Percentiles rank a stretch among this genome's conserved stretches.
Conservation (phyloP, 2,888 invertebrate genomes). For the Papilio gigon region DNA sequence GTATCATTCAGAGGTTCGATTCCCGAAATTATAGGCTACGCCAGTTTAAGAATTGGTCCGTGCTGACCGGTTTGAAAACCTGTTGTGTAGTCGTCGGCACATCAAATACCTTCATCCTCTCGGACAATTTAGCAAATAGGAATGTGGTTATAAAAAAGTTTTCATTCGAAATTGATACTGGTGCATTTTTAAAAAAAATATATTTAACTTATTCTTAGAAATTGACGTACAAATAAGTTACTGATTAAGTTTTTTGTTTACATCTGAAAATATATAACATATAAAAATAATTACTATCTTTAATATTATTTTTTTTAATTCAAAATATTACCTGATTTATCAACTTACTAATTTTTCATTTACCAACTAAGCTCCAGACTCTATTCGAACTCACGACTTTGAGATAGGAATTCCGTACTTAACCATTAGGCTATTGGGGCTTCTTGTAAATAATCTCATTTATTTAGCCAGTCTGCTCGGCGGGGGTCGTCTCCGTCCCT, state of each 20-base stretch:
- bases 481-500: neutral
- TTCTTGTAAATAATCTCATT: neutral
- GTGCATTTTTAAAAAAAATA: neutral
- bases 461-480: constrained; percentile 3
- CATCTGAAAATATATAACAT: too few relatives aligned
- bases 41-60: constrained; percentile 10
- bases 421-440: too few relatives aligned
- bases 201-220: too few relatives aligned
- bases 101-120: constrained; percentile 9
- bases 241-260: too few relatives aligned
- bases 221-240: too few relatives aligned
- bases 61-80: constrained; percentile 30
- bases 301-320: too few relatives aligned
- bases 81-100: constrained; percentile 28
- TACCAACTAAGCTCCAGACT: too few relatives aligned
- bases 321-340: too few relatives aligned
- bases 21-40: neutral
- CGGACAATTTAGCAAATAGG: constrained; percentile 23
- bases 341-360: too few relatives aligned
- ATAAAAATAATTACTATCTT: too few relatives aligned
- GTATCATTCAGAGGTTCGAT: neutral
- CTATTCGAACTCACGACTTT: too few relatives aligned
- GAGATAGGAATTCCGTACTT: too few relatives aligned
- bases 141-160: neutral
- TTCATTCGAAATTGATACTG: neutral